phyloP scores from a whole-genome alignment of 1,140 invertebrate genomes.

The Cydia fagiglandana region DNA sequence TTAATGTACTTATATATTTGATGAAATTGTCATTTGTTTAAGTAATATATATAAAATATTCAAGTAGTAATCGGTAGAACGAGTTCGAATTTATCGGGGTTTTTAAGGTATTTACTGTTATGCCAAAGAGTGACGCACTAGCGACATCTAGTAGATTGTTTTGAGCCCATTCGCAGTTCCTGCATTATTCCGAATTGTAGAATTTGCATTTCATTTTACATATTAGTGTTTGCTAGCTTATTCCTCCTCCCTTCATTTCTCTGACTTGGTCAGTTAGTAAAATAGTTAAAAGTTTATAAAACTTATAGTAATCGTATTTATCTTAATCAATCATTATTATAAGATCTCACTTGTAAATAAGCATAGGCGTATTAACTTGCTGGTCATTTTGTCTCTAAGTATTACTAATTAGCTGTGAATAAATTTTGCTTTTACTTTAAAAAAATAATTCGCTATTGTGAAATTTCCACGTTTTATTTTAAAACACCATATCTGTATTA shows the following conservation, averaged over 20 bases:
- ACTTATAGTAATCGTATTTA: constrained; percentile 54
- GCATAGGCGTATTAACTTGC: constrained; percentile 37
- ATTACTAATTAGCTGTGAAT: constrained; percentile 34
- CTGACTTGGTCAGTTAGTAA: constrained; percentile 49
- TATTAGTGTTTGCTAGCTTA: constrained; percentile 64
- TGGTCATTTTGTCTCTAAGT: constrained; percentile 36
- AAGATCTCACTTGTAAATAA: constrained; percentile 73
- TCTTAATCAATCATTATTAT: constrained; percentile 45
- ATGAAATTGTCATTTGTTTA: neutral
- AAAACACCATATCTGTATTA: constrained; percentile 28
- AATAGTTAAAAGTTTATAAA: constrained; percentile 57
- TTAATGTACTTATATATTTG: neutral
- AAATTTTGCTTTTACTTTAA: constrained; percentile 21
- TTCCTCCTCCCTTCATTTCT: constrained; percentile 42
- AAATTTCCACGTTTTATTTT: constrained; percentile 25
- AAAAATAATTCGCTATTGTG: constrained; percentile 23
- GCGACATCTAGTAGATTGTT: neutral
- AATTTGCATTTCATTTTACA: constrained; percentile 35
- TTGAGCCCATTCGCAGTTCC: constrained; percentile 24
- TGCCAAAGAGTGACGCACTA: neutral
- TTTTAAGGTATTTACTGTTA: constrained; percentile 14
- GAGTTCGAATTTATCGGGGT: neutral
- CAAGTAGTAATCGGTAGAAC: neutral
- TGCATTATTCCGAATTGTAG: constrained; percentile 12
- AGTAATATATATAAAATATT: neutral